These are phyloP conservation scores for Neoaliturus tenellus DNA, from an alignment of 2,888 invertebrate species.

Conservation along the genomic window DNA sequence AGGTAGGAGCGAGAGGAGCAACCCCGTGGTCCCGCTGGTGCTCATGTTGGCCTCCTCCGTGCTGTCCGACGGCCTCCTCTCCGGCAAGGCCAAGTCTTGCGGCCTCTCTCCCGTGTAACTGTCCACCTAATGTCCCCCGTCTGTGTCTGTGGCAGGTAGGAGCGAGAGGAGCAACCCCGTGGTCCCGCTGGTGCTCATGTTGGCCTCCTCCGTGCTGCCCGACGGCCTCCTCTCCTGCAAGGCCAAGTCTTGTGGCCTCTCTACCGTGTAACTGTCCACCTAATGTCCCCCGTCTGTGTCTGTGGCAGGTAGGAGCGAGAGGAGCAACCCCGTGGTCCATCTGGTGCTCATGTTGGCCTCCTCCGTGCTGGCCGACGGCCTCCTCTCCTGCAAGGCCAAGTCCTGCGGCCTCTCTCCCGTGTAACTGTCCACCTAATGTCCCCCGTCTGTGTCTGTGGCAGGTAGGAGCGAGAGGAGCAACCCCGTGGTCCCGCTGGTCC, in stretches of 20 bases:
- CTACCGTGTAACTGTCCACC: too few relatives aligned
- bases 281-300: not conserved
- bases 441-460: not conserved
- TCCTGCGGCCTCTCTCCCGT: slow-evolving; percentile 23
- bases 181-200: slow-evolving; percentile 19
- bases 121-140: too few relatives aligned
- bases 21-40: slow-evolving; percentile 5
- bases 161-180: slow-evolving; percentile 2
- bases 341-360: slow-evolving; percentile 33
- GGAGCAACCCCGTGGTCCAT: slow-evolving; percentile 1
- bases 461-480: slow-evolving; percentile 10
- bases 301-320: not conserved
- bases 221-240: slow-evolving; percentile 31
- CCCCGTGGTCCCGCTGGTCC: slow-evolving; percentile 12
- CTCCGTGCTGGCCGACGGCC: slow-evolving; percentile 40
- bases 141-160: not conserved
- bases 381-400: slow-evolving; percentile 32
- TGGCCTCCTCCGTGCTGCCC: slow-evolving; percentile 30
- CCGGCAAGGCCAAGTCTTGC: not conserved
- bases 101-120: too few relatives aligned
- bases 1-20: slow-evolving; percentile 7
- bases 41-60: slow-evolving; percentile 27
- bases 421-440: too few relatives aligned
- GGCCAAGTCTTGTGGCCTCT: not conserved
- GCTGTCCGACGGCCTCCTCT: slow-evolving; percentile 8